Percentiles rank a stretch among this genome's conserved stretches.
These are phyloP conservation scores for Gonatopus flavifemur DNA, from an alignment of 1,140 invertebrate genomes.

Conservation along the genomic window DNA sequence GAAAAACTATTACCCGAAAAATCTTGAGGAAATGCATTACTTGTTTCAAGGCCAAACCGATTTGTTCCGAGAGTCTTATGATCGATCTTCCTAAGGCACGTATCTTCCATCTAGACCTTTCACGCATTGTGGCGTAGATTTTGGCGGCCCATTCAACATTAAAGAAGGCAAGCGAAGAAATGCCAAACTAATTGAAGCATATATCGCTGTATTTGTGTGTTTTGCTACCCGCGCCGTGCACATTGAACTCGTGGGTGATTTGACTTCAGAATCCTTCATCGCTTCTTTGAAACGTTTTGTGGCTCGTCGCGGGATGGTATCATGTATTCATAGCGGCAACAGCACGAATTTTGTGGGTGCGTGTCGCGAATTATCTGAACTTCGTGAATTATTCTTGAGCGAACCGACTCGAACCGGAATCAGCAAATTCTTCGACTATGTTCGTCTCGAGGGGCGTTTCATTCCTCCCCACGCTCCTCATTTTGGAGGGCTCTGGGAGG, in stretches of 20 bases:
- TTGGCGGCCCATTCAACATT: constrained; percentile 2
- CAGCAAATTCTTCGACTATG: neutral
- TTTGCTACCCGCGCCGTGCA: no score
- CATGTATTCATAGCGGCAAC: constrained; percentile 34
- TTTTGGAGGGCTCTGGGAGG: constrained; percentile 37
- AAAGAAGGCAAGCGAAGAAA: constrained; percentile 5
- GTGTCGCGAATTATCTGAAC: constrained; percentile 22
- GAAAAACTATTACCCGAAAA: neutral
- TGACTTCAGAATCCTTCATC: constrained; percentile 24
- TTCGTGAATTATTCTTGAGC: neutral
- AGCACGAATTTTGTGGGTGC: constrained; percentile 46
- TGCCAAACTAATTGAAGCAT: constrained; percentile 10
- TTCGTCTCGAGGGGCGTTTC: constrained; percentile 31
- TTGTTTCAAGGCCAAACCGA: neutral
- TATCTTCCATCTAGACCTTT: neutral
- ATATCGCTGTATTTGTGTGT: constrained; percentile 28
- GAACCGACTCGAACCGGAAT: neutral
- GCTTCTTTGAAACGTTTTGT: constrained; percentile 39
- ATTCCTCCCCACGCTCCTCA: constrained; percentile 27
- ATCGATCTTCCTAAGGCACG: neutral
- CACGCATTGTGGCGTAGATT: neutral
- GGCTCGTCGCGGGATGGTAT: constrained; percentile 24
- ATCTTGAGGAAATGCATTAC: neutral
- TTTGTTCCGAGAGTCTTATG: neutral
- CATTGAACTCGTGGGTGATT: constrained; percentile 33